Evolutionary conservation across 2,888 invertebrate genomes (phyloP).

Genomic region (Pachliopta kotzebuea): DNA sequence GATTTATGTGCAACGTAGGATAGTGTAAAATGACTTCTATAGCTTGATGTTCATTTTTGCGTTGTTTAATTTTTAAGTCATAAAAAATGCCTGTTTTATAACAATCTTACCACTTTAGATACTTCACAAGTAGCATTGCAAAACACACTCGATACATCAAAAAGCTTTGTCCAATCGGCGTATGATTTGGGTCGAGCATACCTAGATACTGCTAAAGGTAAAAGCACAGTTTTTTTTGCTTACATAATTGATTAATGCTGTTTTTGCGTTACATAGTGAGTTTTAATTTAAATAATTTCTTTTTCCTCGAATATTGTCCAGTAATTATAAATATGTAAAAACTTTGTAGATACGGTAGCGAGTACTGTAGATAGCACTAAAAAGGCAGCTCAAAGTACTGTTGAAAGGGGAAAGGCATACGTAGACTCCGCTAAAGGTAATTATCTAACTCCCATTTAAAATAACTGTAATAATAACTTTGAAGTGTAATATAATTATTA

Average conservation of each 20-base stretch:
- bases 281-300: slow-evolving; percentile 12
- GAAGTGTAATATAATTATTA: background rate
- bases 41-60: no score
- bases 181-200: slow-evolving; percentile 57
- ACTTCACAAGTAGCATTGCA: slow-evolving; percentile 54
- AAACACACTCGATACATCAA: slow-evolving; percentile 49
- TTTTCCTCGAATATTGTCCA: background rate
- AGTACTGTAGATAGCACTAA: slow-evolving; percentile 67
- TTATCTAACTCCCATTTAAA: background rate
- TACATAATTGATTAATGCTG: background rate
- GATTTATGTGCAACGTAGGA: no score
- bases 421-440: slow-evolving; percentile 64
- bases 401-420: slow-evolving; percentile 56
- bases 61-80: no score
- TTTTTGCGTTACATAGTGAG: background rate
- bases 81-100: background rate
- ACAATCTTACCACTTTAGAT: slow-evolving; percentile 50
- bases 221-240: slow-evolving; percentile 19
- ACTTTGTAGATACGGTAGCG: slow-evolving; percentile 52
- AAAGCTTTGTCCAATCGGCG: slow-evolving; percentile 54
- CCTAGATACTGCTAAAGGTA: slow-evolving; percentile 55
- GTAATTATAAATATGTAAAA: background rate
- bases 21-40: no score
- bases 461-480: background rate
- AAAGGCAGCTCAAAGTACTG: slow-evolving; percentile 64